A percentile compares a stretch with the other conserved stretches of the same genome.
Evolutionary conservation across 2,113 vertebrate species (phyloP).

Genomic region (Triplophysa siluroides): DNA sequence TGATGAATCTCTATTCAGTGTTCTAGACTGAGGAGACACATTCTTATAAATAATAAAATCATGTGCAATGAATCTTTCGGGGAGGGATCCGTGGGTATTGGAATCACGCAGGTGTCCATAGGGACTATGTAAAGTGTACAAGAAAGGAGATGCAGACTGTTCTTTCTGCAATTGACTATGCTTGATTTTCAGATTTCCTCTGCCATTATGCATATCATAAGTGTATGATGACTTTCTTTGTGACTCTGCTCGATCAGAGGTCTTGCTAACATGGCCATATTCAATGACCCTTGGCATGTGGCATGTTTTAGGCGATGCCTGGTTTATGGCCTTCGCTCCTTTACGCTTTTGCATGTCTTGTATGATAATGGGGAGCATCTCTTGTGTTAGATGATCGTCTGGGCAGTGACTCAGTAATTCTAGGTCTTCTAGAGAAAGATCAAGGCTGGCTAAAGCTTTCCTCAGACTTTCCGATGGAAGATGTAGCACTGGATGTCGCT

Average conservation of each 20-base stretch:
- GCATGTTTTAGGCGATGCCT: not conserved
- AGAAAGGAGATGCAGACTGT: not conserved
- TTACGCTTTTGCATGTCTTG: conserved; percentile 13
- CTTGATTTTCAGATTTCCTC: not conserved
- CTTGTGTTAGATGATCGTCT: conserved; percentile 12
- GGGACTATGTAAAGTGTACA: not conserved
- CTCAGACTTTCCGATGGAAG: conserved; percentile 1
- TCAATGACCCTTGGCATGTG: not conserved
- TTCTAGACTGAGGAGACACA: not conserved
- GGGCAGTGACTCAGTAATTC: conserved; percentile 12
- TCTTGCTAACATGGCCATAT: not conserved
- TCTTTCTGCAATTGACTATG: not conserved
- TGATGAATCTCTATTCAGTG: not conserved
- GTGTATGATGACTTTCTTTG: not conserved
- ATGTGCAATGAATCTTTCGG: not conserved
- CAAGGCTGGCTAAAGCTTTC: conserved; percentile 20
- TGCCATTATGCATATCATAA: not conserved
- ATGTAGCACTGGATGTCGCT: not conserved
- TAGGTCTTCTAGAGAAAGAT: conserved; percentile 28
- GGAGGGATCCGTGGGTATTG: not conserved
- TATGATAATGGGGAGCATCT: conserved; percentile 24
- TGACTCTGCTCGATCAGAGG: not conserved
- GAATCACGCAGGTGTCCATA: not conserved
- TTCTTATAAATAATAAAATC: not conserved
- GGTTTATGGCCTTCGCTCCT: not conserved